Evolutionary conservation across 2,113 vertebrate species (phyloP).

Genomic region (Psittacus erithacus): DNA sequence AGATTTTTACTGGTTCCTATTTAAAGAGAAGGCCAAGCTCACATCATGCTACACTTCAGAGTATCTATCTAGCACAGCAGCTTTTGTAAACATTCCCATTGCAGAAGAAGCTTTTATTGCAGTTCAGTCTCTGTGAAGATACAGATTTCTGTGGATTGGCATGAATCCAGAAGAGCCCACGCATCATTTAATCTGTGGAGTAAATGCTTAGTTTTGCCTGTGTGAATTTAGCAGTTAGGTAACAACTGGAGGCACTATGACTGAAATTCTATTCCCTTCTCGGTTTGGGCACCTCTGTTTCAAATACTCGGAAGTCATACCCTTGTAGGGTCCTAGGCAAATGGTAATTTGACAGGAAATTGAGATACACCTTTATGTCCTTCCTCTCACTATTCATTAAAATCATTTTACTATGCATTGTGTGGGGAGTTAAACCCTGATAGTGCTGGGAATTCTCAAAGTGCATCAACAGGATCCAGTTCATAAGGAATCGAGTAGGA

Average conservation of each 20-base stretch:
- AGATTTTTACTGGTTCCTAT: background rate
- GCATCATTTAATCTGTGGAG: background rate
- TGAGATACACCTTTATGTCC: background rate
- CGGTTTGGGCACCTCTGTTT: background rate
- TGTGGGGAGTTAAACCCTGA: background rate
- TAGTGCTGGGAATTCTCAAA: background rate
- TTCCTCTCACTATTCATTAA: background rate
- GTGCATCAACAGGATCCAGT: background rate
- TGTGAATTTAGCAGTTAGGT: background rate
- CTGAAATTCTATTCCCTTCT: background rate
- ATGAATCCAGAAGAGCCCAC: background rate
- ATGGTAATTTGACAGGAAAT: background rate
- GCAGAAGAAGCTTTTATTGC: background rate
- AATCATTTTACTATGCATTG: background rate
- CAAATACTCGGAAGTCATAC: background rate
- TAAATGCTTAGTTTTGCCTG: background rate
- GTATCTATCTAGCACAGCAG: background rate
- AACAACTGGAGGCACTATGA: fast-evolving
- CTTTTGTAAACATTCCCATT: background rate
- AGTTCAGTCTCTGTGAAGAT: background rate
- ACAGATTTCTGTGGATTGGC: background rate
- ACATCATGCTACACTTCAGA: background rate
- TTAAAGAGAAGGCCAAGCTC: background rate
- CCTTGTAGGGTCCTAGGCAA: background rate
- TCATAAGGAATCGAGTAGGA: background rate